Percentiles rank a stretch among this genome's conserved stretches.
These are phyloP conservation scores for Orycteropus afer DNA, from an alignment of 2,113 vertebrate genomes.

Conservation along the genomic window DNA sequence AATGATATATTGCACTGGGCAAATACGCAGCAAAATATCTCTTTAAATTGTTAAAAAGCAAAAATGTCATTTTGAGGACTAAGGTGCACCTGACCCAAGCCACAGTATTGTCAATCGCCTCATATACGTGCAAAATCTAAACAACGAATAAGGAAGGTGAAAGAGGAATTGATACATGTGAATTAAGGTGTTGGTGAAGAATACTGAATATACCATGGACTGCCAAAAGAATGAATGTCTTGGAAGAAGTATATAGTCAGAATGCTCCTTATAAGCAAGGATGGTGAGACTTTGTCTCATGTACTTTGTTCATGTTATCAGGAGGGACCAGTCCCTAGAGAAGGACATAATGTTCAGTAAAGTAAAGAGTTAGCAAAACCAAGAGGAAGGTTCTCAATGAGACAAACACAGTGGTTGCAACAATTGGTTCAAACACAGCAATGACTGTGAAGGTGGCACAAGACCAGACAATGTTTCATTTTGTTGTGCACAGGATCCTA, in stretches of 20 bases:
- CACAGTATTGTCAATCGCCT: too few species aligned
- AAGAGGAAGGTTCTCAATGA: neutral
- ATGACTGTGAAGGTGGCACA: neutral
- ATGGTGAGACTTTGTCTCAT: neutral
- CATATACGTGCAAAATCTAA: neutral
- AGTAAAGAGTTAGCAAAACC: neutral
- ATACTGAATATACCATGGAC: too few species aligned
- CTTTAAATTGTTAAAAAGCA: neutral
- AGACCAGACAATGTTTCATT: neutral
- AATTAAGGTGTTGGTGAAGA: neutral
- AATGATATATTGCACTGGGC: neutral
- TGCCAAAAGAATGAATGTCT: neutral
- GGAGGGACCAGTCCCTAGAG: neutral
- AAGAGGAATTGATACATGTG: neutral
- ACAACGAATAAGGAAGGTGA: neutral
- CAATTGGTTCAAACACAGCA: neutral
- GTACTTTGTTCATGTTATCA: neutral
- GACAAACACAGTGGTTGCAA: neutral
- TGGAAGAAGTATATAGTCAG: neutral
- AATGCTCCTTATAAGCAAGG: neutral
- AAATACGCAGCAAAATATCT: neutral
- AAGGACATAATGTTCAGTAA: neutral
- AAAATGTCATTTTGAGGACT: neutral
- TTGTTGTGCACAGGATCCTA: neutral
- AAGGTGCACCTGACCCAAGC: neutral